Evolutionary conservation across 2,888 invertebrate species (phyloP), one percentile per base, ranked within the genome.

Genomic region (Meteorus cinctellus): DNA sequence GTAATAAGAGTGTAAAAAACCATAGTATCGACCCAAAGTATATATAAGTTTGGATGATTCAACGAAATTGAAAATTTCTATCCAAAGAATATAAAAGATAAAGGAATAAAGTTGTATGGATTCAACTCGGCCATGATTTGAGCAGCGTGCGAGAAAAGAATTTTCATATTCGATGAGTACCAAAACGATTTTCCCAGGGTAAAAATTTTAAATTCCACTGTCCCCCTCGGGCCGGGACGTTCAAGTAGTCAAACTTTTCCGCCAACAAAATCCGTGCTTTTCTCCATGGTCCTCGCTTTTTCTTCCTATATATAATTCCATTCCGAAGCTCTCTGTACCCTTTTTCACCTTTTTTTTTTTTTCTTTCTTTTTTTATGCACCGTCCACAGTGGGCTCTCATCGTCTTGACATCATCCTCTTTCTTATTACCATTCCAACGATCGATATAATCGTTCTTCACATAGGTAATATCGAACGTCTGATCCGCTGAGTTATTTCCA

Each of bases 401-500:
- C 51, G 19, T 65, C 75, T 45, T 27, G 63, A 29, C 24, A 77
- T 59, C 70, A 55, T 63, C 60, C 51, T 60, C 41, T 63, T 72
- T 19, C 45, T 27, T 60, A 59, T 55, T 10, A 70, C 70, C 69
- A 41, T 41, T 45, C 36, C 27, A 27, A 8, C 79, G 79, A 81
- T 81, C 79, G 77, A 82, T 80, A 80, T 80, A 81, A 82, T 81
- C 80, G 79, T 79, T 79, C 80, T 74, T 74, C 79, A 80, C 78
- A 79, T 78, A 78, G 77, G 80, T 77, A 81, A 80, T 78, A 82
- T 79, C 78, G 76, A 77, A 72, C 80, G 80, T 80, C 81, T 80
- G 82, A 83, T 83, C 81, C 81, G 79, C 65, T 80, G 79, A 82
- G 78, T 83, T 83, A 83, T 82, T 82, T 82, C 79, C 71, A 77